Evolutionary conservation across 1,140 invertebrate genomes (phyloP).

Genomic region (Bursaphelenchus mucronatus): DNA sequence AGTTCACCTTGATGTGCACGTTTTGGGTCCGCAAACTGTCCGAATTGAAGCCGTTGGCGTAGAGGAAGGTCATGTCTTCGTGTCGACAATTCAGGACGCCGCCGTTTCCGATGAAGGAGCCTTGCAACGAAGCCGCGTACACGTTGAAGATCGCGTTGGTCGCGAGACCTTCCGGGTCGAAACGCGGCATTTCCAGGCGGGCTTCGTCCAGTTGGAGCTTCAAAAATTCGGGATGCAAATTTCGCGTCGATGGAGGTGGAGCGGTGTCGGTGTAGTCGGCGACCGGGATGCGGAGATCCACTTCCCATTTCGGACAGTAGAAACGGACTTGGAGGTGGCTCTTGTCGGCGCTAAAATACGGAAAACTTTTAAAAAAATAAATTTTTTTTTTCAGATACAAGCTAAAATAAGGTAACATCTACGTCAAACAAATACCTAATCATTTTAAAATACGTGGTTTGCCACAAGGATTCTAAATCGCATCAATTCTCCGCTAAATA

Average conservation of each 20-base stretch:
- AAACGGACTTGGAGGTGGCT: conserved; percentile 32
- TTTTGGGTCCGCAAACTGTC: not conserved
- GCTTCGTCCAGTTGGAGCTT: conserved; percentile 22
- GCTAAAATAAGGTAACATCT: too few relatives aligned
- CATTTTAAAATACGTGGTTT: too few relatives aligned
- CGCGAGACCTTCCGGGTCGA: conserved; percentile 23
- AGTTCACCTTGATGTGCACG: too few relatives aligned
- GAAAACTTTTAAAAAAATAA: too few relatives aligned
- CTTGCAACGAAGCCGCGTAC: not conserved
- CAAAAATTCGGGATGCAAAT: conserved; percentile 35
- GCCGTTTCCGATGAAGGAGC: conserved; percentile 37
- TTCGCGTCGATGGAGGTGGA: conserved; percentile 4
- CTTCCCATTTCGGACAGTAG: conserved; percentile 31
- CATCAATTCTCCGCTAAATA: too few relatives aligned
- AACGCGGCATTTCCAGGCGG: conserved; percentile 36
- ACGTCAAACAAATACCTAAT: too few relatives aligned
- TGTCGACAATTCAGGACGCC: conserved; percentile 23
- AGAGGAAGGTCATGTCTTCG: conserved; percentile 38
- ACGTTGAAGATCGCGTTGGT: too few relatives aligned
- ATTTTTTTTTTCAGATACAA: too few relatives aligned
- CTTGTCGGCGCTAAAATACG: conserved; percentile 1
- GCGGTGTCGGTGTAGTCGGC: conserved; percentile 21
- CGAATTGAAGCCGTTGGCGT: conserved; percentile 20
- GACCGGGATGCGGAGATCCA: conserved; percentile 43
- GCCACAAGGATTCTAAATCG: too few relatives aligned